Base-by-base conservation (phyloP, 2,797 vertebrate species). In the Tolypeutes matacus region DNA sequence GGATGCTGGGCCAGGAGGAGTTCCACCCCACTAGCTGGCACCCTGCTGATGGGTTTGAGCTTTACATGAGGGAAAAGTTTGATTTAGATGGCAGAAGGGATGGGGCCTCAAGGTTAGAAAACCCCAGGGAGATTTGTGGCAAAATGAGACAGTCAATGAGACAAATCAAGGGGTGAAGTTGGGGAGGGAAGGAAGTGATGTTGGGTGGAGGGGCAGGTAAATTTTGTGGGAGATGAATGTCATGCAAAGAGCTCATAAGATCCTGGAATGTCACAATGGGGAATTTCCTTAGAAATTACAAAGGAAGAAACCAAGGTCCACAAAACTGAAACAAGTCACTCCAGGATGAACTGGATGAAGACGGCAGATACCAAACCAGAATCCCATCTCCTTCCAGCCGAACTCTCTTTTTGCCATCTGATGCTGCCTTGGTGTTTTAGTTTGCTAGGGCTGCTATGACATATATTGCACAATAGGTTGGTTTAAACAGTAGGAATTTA, bases 341-440 rank as follows among this genome's bases (percentile, higher is more conserved):
- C 23, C 7, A 69, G 58, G 46, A 9, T 29, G 5, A 8, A 42
- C 0, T 2, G 39, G 34, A 5, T 23, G n/a, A 51, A 7, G 42
- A 89, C 17, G 8, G 2, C 8, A 83, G 51, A 80, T 34, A 20
- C 17, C 58, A 58, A 20, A n/a, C 13, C 3, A 64, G 64, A 58
- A 89, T 70, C 58, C 62, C 7, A 51, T 8, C 39, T 49, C 31
- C 34, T 34, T 6, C 31, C 2, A 51, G 21, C 20, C 42, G 18
- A 10, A 7, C 1, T 5, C 1, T 5, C 49, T 39, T 25, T 78
- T 29, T 58, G 31, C 31, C 42, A 2, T 21, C 0, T 4, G 23
- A 56, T 1, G 7, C 29, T 64, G 10, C 49, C 56, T 56, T 56
- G 56, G 3, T 20, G 20, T 56, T 18, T 53, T 53, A 53, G 53